phyloP scores from a whole-genome alignment of 2,888 invertebrate species.

The Urechis unicinctus region DNA sequence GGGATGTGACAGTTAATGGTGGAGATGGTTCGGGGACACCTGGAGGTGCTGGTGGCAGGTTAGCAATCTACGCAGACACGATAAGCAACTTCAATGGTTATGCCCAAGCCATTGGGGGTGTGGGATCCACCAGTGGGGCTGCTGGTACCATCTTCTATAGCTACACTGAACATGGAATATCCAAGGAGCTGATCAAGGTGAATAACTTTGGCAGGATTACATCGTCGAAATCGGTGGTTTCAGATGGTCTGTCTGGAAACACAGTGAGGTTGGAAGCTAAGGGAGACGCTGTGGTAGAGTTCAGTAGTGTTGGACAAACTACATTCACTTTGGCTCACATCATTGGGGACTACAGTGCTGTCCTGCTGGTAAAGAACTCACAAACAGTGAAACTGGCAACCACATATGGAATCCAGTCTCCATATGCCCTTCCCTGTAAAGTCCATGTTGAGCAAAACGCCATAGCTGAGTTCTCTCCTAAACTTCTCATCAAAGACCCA shows the following conservation, averaged over 20 bases:
- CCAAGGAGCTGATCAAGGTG: too few species aligned
- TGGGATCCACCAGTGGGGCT: slow-evolving; percentile 21
- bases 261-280: too few species aligned
- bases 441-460: slow-evolving; percentile 19
- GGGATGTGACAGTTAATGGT: slow-evolving; percentile 22
- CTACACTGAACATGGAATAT: slow-evolving; percentile 22
- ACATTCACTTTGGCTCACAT: too few species aligned
- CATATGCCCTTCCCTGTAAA: slow-evolving; percentile 25
- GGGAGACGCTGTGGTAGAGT: too few species aligned
- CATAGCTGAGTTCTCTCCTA: slow-evolving; percentile 21
- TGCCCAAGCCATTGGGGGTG: slow-evolving; percentile 22
- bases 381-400: slow-evolving; percentile 25
- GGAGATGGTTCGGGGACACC: slow-evolving; percentile 13
- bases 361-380: slow-evolving; percentile 13
- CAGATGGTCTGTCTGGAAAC: too few species aligned
- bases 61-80: slow-evolving; percentile 17
- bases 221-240: too few species aligned
- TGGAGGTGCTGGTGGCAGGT: slow-evolving; percentile 28
- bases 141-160: slow-evolving; percentile 26
- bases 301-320: too few species aligned
- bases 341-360: slow-evolving; percentile 26
- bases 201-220: too few species aligned
- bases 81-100: slow-evolving; percentile 21
- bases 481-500: slow-evolving; percentile 24
- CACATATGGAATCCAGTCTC: slow-evolving; percentile 25